phyloP scores from a whole-genome alignment of 2,888 invertebrate species.

The Hemaris fuciformis region DNA sequence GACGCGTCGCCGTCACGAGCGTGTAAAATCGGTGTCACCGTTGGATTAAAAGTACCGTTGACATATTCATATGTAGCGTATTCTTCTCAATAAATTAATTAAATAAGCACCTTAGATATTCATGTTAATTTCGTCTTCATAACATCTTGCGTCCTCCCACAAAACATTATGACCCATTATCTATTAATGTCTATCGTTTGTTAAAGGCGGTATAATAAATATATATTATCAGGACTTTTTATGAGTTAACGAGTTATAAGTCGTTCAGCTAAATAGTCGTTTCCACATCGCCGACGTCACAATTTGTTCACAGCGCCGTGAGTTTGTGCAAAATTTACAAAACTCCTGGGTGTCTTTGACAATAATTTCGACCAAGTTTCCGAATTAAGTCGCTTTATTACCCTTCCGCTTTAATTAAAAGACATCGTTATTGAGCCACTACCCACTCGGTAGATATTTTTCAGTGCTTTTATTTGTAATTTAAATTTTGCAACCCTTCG shows the following conservation, averaged over 20 bases:
- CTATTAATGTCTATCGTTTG: too few species aligned
- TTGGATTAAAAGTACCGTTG: constrained; percentile 20
- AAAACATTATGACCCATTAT: too few species aligned
- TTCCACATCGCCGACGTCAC: constrained; percentile 25
- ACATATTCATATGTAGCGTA: not conserved
- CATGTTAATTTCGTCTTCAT: not conserved
- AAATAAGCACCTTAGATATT: not conserved
- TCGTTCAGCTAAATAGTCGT: constrained; percentile 22
- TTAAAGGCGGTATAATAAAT: too few species aligned
- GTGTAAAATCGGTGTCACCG: constrained; percentile 59
- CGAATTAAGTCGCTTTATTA: constrained; percentile 75
- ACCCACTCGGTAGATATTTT: constrained; percentile 78
- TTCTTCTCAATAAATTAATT: not conserved
- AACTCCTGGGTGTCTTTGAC: constrained; percentile 43
- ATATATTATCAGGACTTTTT: not conserved
- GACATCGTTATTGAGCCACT: constrained; percentile 78
- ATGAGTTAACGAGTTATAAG: constrained; percentile 15
- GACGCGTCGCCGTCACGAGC: constrained; percentile 34
- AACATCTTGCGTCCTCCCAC: too few species aligned
- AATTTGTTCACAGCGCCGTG: constrained; percentile 34
- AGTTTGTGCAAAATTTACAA: constrained; percentile 39
- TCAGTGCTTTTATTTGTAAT: constrained; percentile 82
- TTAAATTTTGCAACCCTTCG: constrained; percentile 80
- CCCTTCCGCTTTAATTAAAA: constrained; percentile 79
- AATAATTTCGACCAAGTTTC: constrained; percentile 60